Evolutionary conservation across 2,113 vertebrate genomes (phyloP).

Genomic region (Oncorhynchus tshawytscha): DNA sequence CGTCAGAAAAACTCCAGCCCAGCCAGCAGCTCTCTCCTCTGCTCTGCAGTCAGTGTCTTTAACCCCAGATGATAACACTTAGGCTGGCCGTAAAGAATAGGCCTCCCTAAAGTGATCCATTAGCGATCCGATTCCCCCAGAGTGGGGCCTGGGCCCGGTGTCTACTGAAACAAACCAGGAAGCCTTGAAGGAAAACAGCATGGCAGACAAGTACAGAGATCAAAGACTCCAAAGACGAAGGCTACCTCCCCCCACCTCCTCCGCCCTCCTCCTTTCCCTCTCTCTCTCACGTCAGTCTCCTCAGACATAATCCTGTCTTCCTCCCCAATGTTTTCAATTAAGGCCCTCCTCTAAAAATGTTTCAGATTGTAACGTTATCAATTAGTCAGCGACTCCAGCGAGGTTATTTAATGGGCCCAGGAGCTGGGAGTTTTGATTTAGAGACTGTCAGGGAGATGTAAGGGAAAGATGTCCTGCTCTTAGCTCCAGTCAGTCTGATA

Average conservation of each 20-base stretch:
- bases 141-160: constrained; percentile 62
- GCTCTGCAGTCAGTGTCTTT: constrained; percentile 68
- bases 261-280: constrained; percentile 36
- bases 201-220: constrained; percentile 75
- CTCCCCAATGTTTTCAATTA: constrained; percentile 70
- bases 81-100: constrained; percentile 73
- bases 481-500: constrained; percentile 44
- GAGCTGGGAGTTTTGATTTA: constrained; percentile 64
- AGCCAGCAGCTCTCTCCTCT: not conserved
- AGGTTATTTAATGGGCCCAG: constrained; percentile 59
- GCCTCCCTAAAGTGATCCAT: constrained; percentile 78
- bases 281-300: constrained; percentile 6
- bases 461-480: constrained; percentile 51
- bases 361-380: constrained; percentile 69
- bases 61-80: constrained; percentile 78
- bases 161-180: constrained; percentile 80
- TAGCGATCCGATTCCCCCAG: constrained; percentile 70
- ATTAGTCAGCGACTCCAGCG: constrained; percentile 69
- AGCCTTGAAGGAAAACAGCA: constrained; percentile 80
- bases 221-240: constrained; percentile 59
- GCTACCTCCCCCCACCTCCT: constrained; percentile 3
- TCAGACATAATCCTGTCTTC: constrained; percentile 47
- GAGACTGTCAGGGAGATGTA: constrained; percentile 63
- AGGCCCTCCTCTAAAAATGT: constrained; percentile 51
- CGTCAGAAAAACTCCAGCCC: constrained; percentile 32